Conservation (phyloP, 2,888 invertebrate genomes). For the Blera fallax region DNA sequence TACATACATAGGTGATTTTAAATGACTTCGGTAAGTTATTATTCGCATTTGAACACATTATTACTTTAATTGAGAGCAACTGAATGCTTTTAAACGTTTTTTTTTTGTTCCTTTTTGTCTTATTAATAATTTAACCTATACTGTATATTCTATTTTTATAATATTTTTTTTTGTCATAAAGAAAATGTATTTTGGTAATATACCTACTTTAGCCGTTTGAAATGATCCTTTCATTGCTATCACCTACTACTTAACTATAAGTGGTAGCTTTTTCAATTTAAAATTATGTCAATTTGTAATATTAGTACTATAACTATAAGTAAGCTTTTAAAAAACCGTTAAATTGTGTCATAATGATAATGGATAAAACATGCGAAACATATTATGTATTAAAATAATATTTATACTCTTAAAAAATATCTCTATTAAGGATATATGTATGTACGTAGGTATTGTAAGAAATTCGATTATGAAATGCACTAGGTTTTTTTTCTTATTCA, state of each 20-base stretch:
- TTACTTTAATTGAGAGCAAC: background rate
- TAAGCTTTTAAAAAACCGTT: background rate
- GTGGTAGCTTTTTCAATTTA: background rate
- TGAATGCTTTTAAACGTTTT: background rate
- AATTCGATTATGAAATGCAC: constrained; percentile 47
- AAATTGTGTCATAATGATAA: background rate
- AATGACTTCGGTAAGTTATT: constrained; percentile 64
- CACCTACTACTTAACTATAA: background rate
- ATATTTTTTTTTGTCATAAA: constrained; percentile 28
- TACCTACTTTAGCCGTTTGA: background rate
- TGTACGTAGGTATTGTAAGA: background rate
- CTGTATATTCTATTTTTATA: constrained; percentile 41
- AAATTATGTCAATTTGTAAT: background rate
- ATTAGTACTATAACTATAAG: background rate
- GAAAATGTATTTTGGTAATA: background rate
- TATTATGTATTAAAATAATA: background rate
- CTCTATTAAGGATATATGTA: too few species aligned
- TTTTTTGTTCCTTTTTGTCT: background rate
- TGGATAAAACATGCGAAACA: background rate
- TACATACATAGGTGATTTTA: constrained; percentile 6
- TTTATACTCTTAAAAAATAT: background rate
- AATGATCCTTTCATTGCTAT: background rate
- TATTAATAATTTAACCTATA: background rate
- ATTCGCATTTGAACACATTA: background rate
- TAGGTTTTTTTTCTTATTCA: background rate